phyloP scores from a whole-genome alignment of 37 sponge, comb jelly and placozoan genomes.

The Beroe forskalii region DNA sequence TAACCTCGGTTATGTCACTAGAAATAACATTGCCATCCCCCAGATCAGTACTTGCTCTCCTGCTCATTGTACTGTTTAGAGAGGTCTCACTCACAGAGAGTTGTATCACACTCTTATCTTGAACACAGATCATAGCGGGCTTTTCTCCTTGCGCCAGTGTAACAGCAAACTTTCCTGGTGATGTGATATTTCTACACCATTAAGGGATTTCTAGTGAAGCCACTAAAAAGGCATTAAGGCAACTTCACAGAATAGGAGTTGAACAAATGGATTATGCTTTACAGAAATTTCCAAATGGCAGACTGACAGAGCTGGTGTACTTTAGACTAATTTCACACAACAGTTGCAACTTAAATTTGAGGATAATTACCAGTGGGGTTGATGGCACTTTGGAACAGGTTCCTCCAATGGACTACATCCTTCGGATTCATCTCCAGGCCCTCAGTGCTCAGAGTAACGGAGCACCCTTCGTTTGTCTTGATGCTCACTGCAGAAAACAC shows the following conservation, averaged over 20 bases:
- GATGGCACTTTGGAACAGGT: slow-evolving; percentile 8
- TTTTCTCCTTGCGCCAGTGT: not conserved
- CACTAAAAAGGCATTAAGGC: too few species aligned
- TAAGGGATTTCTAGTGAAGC: too few species aligned
- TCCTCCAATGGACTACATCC: not conserved
- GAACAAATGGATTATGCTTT: too few species aligned
- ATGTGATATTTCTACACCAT: too few species aligned
- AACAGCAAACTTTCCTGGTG: not conserved
- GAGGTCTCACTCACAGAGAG: not conserved
- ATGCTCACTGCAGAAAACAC: not conserved
- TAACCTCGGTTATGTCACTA: not conserved
- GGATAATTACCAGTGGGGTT: not conserved
- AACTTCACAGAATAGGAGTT: too few species aligned
- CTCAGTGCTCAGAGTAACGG: not conserved
- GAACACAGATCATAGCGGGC: not conserved
- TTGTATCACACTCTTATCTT: not conserved
- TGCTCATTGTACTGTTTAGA: not conserved
- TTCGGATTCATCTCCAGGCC: not conserved
- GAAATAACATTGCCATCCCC: not conserved
- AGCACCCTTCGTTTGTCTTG: not conserved
- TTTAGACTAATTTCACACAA: too few species aligned
- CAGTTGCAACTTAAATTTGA: too few species aligned
- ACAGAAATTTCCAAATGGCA: too few species aligned
- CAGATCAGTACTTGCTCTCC: not conserved
- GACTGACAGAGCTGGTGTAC: too few species aligned